Evolutionary conservation across 2,888 invertebrate species (phyloP).

Genomic region (Agrochola litura): DNA sequence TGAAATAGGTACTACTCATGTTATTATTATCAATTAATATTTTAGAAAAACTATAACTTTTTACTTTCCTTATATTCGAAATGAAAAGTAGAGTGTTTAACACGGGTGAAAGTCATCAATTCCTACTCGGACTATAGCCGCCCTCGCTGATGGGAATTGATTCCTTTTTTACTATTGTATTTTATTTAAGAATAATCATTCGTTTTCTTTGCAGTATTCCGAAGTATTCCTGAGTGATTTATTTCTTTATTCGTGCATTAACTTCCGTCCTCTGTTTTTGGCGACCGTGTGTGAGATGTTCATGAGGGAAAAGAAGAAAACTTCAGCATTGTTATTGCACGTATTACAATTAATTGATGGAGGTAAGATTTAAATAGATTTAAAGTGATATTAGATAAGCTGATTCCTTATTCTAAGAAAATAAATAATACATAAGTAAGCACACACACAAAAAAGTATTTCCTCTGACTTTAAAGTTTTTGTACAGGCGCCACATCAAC

Average conservation of each 20-base stretch:
- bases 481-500: too few relatives aligned
- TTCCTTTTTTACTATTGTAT: too few relatives aligned
- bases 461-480: too few relatives aligned
- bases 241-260: slow-evolving; percentile 72
- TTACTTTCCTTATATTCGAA: too few relatives aligned
- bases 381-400: not conserved
- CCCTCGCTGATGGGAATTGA: too few relatives aligned
- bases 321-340: slow-evolving; percentile 70
- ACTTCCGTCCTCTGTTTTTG: slow-evolving; percentile 74
- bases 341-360: slow-evolving; percentile 68
- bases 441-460: not conserved
- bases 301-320: slow-evolving; percentile 72
- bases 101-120: too few relatives aligned
- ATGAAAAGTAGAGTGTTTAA: too few relatives aligned
- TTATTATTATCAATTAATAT: too few relatives aligned
- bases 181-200: not conserved
- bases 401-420: not conserved
- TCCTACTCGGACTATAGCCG: too few relatives aligned
- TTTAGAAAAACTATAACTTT: too few relatives aligned
- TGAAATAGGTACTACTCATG: too few relatives aligned
- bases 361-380: slow-evolving; percentile 65
- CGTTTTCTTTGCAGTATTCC: slow-evolving; percentile 70
- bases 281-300: slow-evolving; percentile 76
- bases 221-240: slow-evolving; percentile 72
- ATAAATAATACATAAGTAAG: not conserved